These are phyloP conservation scores for Rallus crepitans DNA, from an alignment of 2,797 vertebrate species.

Conservation along the genomic window DNA sequence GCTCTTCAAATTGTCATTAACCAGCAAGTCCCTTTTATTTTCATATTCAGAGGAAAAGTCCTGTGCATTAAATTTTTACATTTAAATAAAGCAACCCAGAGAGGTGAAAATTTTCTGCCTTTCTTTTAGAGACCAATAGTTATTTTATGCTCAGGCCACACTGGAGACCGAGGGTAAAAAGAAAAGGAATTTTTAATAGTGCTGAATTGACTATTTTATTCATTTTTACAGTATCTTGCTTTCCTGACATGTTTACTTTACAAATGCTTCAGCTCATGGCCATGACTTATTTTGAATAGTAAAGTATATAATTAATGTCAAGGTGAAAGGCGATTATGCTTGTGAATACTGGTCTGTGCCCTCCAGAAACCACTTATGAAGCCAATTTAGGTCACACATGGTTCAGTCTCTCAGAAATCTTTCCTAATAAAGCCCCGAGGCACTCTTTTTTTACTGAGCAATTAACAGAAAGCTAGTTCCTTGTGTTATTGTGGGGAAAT, in stretches of 20 bases:
- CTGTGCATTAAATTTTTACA: background rate
- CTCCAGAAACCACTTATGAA: constrained; percentile 73
- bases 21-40: constrained; percentile 60
- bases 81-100: constrained; percentile 27
- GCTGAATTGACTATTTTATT: constrained; percentile 63
- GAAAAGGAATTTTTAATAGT: constrained; percentile 54
- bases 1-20: constrained; percentile 27
- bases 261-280: constrained; percentile 67
- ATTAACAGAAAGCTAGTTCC: constrained; percentile 58
- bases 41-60: constrained; percentile 4
- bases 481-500: constrained; percentile 38
- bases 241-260: constrained; percentile 77
- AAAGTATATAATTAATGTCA: constrained; percentile 77
- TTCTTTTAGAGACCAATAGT: constrained; percentile 5
- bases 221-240: constrained; percentile 66
- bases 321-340: constrained; percentile 76
- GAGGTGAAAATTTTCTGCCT: constrained; percentile 14
- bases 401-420: constrained; percentile 74
- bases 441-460: constrained; percentile 37
- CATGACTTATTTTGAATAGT: constrained; percentile 62
- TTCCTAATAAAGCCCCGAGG: constrained; percentile 71
- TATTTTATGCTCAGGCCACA: constrained; percentile 16
- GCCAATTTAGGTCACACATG: constrained; percentile 76
- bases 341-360: constrained; percentile 61
- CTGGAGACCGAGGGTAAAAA: background rate